Base-by-base conservation (phyloP, 2,888 invertebrate genomes). In the Dryococelus australis region DNA sequence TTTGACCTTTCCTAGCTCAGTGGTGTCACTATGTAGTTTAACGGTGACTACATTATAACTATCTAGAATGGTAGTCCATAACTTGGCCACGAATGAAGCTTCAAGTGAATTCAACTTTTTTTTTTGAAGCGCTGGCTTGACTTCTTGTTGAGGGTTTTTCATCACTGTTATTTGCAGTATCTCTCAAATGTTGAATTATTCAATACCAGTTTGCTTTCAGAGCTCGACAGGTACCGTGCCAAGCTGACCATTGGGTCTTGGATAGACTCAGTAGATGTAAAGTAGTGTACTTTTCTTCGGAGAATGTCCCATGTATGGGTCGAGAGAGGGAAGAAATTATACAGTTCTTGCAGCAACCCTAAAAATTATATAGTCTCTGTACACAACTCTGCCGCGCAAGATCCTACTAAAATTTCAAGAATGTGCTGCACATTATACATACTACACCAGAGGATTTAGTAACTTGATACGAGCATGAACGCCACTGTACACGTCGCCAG, bases 401-500 rank as follows among this genome's bases (percentile, higher is more conserved):
- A 16, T 9, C 79, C 79, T 10, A 79, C 79, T 6, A n/a, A 79
- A 27, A 27, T 79, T 79, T 26, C 6, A 16, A 27, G 79, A 79
- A 27, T 79, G 79, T 6, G 27, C 79, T 79, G 79, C 79, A 79
- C 79, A 79, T 27, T 8, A 16, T 26, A 79, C 79, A 79, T 79
- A 79, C 79, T 79, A 8, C 24, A 16, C 79, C 16, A 26, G 79
- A 79, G 79, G 79, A 16, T 27, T 26, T 27, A 79, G 8, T 27
- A 16, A 79, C 79, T 79, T 27, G 79, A 79, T 79, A 6, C 79
- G 20, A 79, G 79, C 27, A 9, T 79, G n/a, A 79, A 24, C n/a
- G 9, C 79, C 79, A 79, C 47, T 79, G 27, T 79, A 79, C 79
- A 79, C 20, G n/a, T n/a, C n/a, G n/a, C 79, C 79, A 27, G 79